Evolutionary conservation across 2,797 vertebrate species (phyloP).

Genomic region (Sebastolobus alascanus): DNA sequence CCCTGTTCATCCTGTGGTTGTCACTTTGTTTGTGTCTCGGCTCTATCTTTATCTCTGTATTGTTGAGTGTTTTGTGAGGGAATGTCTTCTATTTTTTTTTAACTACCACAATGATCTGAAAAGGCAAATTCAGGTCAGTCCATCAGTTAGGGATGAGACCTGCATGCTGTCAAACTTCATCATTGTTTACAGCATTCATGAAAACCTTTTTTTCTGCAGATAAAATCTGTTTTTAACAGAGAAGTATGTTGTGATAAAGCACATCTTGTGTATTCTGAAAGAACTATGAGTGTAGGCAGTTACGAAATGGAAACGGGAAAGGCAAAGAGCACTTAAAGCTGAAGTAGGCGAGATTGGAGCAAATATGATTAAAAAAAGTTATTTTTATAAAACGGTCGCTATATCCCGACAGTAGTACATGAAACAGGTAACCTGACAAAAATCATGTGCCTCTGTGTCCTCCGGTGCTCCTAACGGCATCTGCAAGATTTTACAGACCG

Average conservation of each 20-base stretch:
- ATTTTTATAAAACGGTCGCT: too few species aligned
- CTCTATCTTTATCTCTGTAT: conserved; percentile 34
- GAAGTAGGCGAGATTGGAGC: too few species aligned
- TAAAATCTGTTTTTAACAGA: neutral
- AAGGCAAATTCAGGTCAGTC: conserved; percentile 29
- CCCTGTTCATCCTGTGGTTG: conserved; percentile 60
- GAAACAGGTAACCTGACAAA: too few species aligned
- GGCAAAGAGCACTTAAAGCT: neutral
- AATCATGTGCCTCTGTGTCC: too few species aligned
- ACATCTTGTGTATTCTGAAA: conserved; percentile 1
- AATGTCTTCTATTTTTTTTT: conserved; percentile 8
- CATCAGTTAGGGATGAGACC: conserved; percentile 6
- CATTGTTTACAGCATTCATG: neutral
- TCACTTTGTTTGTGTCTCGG: conserved; percentile 42
- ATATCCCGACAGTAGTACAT: too few species aligned
- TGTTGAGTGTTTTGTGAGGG: conserved; percentile 28
- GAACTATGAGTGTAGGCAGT: neutral
- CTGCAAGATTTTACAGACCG: too few species aligned
- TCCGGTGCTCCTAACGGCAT: too few species aligned
- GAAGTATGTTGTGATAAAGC: neutral
- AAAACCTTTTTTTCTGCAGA: conserved; percentile 1
- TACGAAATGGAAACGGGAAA: neutral
- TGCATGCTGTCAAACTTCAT: conserved; percentile 13
- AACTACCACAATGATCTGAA: conserved; percentile 8
- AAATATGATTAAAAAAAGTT: too few species aligned